A percentile compares a stretch with the other conserved stretches of the same genome.
phyloP scores from a whole-genome alignment of 2,797 vertebrate species.

The Enteromius viviparus region DNA sequence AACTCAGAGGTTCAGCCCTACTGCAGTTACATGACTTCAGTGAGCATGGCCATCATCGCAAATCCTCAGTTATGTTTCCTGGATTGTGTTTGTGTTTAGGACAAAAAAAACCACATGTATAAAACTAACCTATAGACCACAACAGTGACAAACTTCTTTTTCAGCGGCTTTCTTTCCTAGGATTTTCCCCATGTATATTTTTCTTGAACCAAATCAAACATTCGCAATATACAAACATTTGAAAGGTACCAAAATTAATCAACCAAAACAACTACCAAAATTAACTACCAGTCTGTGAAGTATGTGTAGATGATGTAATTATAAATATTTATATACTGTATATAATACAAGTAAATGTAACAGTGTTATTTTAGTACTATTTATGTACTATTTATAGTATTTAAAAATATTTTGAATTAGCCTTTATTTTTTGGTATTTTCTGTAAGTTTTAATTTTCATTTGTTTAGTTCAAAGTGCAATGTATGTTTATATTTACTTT shows the following conservation, averaged over 20 bases:
- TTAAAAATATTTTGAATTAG: not conserved
- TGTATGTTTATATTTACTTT: too few relatives aligned
- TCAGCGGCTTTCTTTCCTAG: not conserved
- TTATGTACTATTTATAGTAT: not conserved
- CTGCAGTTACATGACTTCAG: conserved; percentile 37
- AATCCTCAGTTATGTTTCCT: conserved; percentile 35
- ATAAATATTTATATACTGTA: not conserved
- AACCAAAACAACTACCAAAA: too few relatives aligned
- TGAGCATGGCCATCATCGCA: conserved; percentile 24
- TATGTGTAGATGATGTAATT: not conserved
- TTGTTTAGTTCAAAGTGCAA: too few relatives aligned
- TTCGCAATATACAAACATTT: not conserved
- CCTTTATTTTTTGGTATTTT: not conserved
- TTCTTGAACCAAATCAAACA: not conserved
- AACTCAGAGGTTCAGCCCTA: conserved; percentile 24
- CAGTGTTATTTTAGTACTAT: too few relatives aligned
- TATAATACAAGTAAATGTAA: too few relatives aligned
- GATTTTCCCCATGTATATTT: not conserved
- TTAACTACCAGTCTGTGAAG: not conserved
- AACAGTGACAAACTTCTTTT: not conserved
- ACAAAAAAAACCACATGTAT: not conserved
- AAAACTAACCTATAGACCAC: not conserved
- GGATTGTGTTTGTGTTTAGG: conserved; percentile 17
- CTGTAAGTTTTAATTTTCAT: too few relatives aligned
- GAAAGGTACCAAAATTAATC: not conserved